Evolutionary conservation across 2,888 invertebrate genomes (phyloP).

Genomic region (Parthenolecanium corni): DNA sequence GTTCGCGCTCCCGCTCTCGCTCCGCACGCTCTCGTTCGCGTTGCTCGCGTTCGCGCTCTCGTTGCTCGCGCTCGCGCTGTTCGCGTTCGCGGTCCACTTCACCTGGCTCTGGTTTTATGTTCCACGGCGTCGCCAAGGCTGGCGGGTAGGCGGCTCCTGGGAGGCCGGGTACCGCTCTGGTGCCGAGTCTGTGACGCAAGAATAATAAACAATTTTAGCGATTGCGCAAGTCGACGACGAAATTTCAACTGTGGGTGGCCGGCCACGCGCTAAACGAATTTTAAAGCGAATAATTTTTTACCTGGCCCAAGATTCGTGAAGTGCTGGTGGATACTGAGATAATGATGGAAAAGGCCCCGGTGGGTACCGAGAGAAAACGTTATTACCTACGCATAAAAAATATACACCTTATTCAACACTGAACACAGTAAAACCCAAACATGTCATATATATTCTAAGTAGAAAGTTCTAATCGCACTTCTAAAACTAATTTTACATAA

Average conservation of each 20-base stretch:
- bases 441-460: no score
- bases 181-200: conserved; percentile 42
- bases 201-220: not conserved
- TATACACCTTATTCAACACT: no score
- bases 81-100: conserved; percentile 44
- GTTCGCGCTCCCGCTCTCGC: conserved; percentile 37
- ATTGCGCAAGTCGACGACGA: not conserved
- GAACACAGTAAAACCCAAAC: no score
- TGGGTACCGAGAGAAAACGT: conserved; percentile 60
- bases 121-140: conserved; percentile 47
- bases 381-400: conserved; percentile 40
- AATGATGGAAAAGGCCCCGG: conserved; percentile 55
- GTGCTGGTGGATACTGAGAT: conserved; percentile 44
- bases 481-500: no score
- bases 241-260: not conserved
- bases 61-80: conserved; percentile 41
- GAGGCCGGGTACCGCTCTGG: conserved; percentile 41
- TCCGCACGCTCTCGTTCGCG: conserved; percentile 37
- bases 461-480: no score
- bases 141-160: conserved; percentile 31
- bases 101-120: conserved; percentile 53
- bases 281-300: conserved; percentile 36
- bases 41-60: conserved; percentile 42
- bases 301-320: conserved; percentile 60
- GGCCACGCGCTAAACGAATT: not conserved